Evolutionary conservation across 1,140 invertebrate species (phyloP), one percentile per base, ranked within the genome.

Genomic region (Sminthurides bifidus): DNA sequence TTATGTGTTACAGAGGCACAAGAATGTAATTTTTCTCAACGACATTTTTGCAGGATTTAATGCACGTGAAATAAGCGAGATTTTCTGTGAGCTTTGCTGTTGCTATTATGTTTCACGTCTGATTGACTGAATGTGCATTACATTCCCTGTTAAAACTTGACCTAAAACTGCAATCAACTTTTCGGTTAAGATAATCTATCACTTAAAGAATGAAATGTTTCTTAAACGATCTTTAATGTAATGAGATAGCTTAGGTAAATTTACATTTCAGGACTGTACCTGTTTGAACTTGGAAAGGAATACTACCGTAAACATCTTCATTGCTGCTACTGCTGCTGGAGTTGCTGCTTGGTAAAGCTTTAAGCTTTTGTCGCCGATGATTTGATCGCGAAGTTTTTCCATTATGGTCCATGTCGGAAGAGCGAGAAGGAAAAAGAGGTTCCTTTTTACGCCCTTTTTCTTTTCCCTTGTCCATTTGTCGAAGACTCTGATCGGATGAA

Each of bases 381-480:
- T n/a, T n/a, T n/a, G n/a, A n/a, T n/a, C n/a, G n/a, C n/a, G n/a
- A n/a, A n/a, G n/a, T n/a, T n/a, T n/a, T n/a, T n/a, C n/a, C n/a
- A n/a, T n/a, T n/a, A n/a, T n/a, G n/a, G n/a, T n/a, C n/a, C n/a
- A n/a, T n/a, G n/a, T n/a, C n/a, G n/a, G n/a, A n/a, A n/a, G n/a
- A 19, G 17, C 17, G 15, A 5, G 15, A 17, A 43, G 6, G 8
- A 31, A 17, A 19, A 53, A 43, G 12, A 26, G 29, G n/a, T 53
- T 53, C 12, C 44, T 24, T 44, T 44, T 1, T 55, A 26, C 33
- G 54, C 52, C 2, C 44, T 33, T 26, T 54, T 49, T 17, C 68
- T 80, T 76, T 83, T 82, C 79, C 80, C 82, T 79, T 81, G 67
- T 73, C 74, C 70, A 71, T 72, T n/a, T n/a, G n/a, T n/a, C n/a